These are phyloP conservation scores for Vireo griseus DNA, from an alignment of 2,797 vertebrate species.

Conservation along the genomic window DNA sequence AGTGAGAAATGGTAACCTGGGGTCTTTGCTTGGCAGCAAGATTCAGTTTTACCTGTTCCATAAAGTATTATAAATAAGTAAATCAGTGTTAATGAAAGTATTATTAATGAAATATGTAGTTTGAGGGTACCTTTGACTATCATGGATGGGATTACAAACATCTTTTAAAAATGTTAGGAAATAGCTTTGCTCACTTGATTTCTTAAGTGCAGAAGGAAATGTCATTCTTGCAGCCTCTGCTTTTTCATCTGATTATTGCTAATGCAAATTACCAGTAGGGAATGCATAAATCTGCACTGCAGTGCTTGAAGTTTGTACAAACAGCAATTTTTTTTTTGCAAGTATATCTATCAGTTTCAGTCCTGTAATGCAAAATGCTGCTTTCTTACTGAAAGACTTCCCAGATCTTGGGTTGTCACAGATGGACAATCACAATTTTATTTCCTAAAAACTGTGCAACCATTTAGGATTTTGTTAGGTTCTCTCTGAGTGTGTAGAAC, in stretches of 20 bases:
- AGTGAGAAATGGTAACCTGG: neutral
- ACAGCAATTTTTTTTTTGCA: neutral
- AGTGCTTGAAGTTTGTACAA: neutral
- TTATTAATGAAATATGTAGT: neutral
- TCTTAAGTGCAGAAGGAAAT: neutral
- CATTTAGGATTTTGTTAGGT: neutral
- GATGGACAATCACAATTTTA: neutral
- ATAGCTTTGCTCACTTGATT: neutral
- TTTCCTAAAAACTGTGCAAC: neutral
- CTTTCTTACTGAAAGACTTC: neutral
- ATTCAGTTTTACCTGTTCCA: neutral
- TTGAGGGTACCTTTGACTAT: neutral
- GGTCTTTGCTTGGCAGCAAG: neutral
- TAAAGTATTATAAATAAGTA: neutral
- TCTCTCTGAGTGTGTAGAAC: neutral
- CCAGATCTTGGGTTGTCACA: neutral
- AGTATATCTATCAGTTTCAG: neutral
- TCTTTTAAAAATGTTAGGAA: neutral
- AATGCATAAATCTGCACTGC: conserved; percentile 22
- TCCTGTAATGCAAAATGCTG: neutral
- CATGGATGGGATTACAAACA: neutral
- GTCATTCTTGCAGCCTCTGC: neutral
- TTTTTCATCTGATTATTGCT: conserved; percentile 40
- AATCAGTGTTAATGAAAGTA: neutral
- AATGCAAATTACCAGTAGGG: neutral